phyloP scores from a whole-genome alignment of 2,888 invertebrate species.

The Trachelus stipa region DNA sequence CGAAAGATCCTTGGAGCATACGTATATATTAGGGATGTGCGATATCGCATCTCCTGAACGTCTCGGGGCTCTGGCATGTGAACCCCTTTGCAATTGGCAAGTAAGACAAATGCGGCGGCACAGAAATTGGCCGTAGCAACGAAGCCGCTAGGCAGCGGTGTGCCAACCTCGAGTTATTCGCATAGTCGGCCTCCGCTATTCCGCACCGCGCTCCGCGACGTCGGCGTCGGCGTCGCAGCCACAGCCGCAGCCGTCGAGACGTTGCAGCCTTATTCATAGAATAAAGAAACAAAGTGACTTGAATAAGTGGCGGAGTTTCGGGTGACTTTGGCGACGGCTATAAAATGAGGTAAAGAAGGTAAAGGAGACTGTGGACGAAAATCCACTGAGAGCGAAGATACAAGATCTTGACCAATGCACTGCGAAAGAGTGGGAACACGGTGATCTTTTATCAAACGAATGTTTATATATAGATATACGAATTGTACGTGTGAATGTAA shows the following conservation, averaged over 20 bases:
- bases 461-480: neutral
- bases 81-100: conserved; percentile 55
- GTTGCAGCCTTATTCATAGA: conserved; percentile 40
- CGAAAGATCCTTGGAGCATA: neutral
- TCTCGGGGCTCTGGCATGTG: conserved; percentile 27
- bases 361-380: neutral
- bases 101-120: conserved; percentile 60
- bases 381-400: neutral
- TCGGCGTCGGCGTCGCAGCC: conserved; percentile 12
- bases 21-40: neutral
- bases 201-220: neutral
- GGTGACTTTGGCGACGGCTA: conserved; percentile 3
- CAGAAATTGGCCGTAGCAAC: conserved; percentile 58
- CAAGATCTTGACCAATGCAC: neutral
- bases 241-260: conserved; percentile 21
- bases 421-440: neutral
- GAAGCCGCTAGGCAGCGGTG: conserved; percentile 3
- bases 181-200: conserved; percentile 32
- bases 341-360: conserved; percentile 4
- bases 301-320: neutral
- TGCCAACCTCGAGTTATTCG: conserved; percentile 50
- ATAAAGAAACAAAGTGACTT: conserved; percentile 32
- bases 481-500: neutral
- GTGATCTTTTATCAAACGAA: neutral
- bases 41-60: neutral